phyloP scores from a whole-genome alignment of 2,113 vertebrate species.

The Delphinus delphis region DNA sequence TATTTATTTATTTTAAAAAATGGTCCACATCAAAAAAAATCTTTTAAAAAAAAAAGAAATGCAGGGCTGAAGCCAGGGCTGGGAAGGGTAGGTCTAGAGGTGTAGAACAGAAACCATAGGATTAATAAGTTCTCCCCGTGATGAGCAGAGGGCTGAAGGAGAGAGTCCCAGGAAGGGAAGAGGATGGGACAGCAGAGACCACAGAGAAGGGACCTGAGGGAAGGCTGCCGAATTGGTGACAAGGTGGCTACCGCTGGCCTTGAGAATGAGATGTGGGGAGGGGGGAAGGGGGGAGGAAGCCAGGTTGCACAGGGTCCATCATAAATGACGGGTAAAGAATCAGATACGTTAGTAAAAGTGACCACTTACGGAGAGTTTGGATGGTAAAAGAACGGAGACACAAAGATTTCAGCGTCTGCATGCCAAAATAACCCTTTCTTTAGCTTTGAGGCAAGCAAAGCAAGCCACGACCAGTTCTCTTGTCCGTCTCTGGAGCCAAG shows the following conservation, averaged over 20 bases:
- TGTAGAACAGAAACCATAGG: not conserved
- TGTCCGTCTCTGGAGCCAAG: slow-evolving; percentile 36
- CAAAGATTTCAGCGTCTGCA: not conserved
- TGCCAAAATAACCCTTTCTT: not conserved
- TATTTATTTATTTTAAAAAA: too few relatives aligned
- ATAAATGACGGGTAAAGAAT: not conserved
- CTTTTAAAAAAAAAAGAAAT: not conserved
- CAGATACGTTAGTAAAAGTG: not conserved
- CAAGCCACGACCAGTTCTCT: slow-evolving; percentile 35
- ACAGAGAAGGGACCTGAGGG: not conserved
- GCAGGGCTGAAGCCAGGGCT: not conserved
- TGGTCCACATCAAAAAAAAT: too few relatives aligned
- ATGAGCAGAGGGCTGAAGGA: not conserved
- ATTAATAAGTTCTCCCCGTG: not conserved
- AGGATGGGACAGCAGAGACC: not conserved
- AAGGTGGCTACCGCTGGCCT: not conserved
- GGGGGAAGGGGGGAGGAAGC: not conserved
- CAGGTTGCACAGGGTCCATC: not conserved
- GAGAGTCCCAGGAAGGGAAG: not conserved
- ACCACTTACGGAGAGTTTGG: not conserved
- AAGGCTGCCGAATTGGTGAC: not conserved
- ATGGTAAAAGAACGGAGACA: not conserved
- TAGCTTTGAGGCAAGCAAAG: slow-evolving; percentile 19
- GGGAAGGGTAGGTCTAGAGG: not conserved
- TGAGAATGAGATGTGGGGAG: not conserved